Conservation (phyloP, 2,888 invertebrate species). For the Cyclophora albipunctata region DNA sequence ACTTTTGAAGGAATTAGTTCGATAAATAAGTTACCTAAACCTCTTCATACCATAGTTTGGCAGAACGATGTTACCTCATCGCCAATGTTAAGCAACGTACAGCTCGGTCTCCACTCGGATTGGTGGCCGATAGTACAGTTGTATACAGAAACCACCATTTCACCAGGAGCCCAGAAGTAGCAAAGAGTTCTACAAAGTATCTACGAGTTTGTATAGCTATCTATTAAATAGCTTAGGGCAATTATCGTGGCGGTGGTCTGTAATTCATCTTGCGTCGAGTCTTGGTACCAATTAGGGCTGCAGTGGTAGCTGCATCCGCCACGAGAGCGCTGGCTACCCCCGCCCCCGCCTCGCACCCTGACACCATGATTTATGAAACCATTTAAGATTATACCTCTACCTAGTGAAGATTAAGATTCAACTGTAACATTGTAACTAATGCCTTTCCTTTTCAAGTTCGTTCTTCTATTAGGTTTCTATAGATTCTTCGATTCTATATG, state of each 20-base stretch:
- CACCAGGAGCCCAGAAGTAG: no score
- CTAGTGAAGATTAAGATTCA: not conserved
- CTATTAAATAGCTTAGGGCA: conserved; percentile 1
- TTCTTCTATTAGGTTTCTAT: not conserved
- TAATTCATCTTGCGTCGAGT: conserved; percentile 9
- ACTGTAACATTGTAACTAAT: not conserved
- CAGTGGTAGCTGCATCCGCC: conserved; percentile 6
- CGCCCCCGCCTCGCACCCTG: conserved; percentile 1
- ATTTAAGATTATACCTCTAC: conserved; percentile 4
- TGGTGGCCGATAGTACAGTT: no score
- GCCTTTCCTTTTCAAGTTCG: conserved; percentile 1
- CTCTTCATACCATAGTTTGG: no score
- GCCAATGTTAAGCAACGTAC: no score
- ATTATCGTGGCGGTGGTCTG: conserved; percentile 1
- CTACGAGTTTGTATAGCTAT: not conserved
- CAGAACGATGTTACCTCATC: no score
- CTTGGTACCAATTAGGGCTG: conserved; percentile 10
- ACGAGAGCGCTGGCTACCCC: conserved; percentile 4
- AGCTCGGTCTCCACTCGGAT: no score
- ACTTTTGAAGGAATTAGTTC: no score
- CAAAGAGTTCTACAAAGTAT: no score
- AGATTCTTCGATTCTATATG: no score
- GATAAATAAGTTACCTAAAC: no score
- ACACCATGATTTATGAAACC: conserved; percentile 9
- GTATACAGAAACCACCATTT: no score